Base-by-base conservation (phyloP, 2,888 invertebrate species). In the Andrena trimmerana region DNA sequence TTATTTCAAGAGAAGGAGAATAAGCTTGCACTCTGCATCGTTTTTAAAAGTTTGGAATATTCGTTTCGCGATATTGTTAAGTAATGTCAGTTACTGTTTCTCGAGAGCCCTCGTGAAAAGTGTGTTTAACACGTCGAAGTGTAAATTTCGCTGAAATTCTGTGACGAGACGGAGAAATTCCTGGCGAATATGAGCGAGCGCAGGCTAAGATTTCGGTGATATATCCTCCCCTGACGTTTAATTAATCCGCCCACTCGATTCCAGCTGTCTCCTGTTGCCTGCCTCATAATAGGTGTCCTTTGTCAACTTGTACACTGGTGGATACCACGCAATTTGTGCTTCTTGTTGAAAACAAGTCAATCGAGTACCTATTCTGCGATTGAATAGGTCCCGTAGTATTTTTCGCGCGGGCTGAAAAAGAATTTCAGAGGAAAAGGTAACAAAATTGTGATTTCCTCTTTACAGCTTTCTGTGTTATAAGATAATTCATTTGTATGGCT, bases 171-270 rank as follows among this genome's bases (percentile, higher is more conserved):
- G 2, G 29, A 33, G 31, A 24, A 66, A 74, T 63, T 48, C 29
- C 33, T 79, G n/a, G 70, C 31, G 52, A 75, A 67, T 71, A 70
- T 75, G 42, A 70, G 48, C 52, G 67, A 60, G 68, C 16, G 27
- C 8, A 29, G 63, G 27, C 50, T 69, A 74, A 75, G 69, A 81
- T 81, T 81, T 71, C 4, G 57, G 60, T 29, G 72, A 81, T 78
- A 75, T 78, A 84, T 84, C 27, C 71, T 68, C 59, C 59, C 63
- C 54, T 72, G 83, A 81, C 81, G 69, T 84, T 81, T 84, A 81
- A 84, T 84, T 84, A 84, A 84, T 84, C 75, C 63, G 42, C 16
- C 75, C 66, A 81, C 67, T 78, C 71, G 59, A 83, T 83, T 78
- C 62, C 78, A 72, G 33, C 71, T 62, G 74, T 70, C 54, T 65